These are phyloP conservation scores for Orchestia grillus DNA, from an alignment of 1,140 invertebrate genomes.

Conservation along the genomic window DNA sequence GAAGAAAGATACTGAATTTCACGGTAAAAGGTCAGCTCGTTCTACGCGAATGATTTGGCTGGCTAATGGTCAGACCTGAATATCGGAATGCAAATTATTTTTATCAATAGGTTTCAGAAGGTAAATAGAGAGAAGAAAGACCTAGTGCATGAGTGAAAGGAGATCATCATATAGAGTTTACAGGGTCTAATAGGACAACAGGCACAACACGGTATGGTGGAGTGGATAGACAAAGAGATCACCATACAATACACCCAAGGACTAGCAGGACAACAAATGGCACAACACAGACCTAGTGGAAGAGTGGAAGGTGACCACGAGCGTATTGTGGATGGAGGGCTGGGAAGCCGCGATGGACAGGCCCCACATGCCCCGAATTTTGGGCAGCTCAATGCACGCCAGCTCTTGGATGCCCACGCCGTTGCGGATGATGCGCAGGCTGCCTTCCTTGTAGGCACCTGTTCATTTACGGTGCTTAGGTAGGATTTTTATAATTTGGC, in stretches of 20 bases:
- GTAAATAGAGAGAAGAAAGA: background rate
- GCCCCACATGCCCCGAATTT: slow-evolving; percentile 98
- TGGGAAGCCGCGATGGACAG: slow-evolving; percentile 79
- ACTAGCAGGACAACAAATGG: background rate
- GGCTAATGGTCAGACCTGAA: no score
- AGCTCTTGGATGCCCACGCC: slow-evolving; percentile 98
- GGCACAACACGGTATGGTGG: background rate
- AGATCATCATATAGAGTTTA: no score
- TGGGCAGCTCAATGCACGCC: slow-evolving; percentile 95
- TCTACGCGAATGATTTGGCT: no score
- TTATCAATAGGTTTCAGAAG: no score
- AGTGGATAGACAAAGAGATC: background rate
- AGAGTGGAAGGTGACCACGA: slow-evolving; percentile 85
- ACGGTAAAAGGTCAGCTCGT: no score
- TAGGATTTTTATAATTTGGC: background rate
- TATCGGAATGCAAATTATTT: no score
- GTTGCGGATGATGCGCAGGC: slow-evolving; percentile 95
- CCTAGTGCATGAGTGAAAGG: no score
- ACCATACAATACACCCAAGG: background rate
- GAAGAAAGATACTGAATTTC: no score
- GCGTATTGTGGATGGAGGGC: slow-evolving; percentile 82
- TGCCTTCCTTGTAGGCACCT: slow-evolving; percentile 96
- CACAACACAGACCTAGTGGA: background rate
- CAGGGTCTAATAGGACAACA: background rate
- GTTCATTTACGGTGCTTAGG: background rate